phyloP scores from a whole-genome alignment of 2,888 invertebrate genomes.

The Vanessa cardui region DNA sequence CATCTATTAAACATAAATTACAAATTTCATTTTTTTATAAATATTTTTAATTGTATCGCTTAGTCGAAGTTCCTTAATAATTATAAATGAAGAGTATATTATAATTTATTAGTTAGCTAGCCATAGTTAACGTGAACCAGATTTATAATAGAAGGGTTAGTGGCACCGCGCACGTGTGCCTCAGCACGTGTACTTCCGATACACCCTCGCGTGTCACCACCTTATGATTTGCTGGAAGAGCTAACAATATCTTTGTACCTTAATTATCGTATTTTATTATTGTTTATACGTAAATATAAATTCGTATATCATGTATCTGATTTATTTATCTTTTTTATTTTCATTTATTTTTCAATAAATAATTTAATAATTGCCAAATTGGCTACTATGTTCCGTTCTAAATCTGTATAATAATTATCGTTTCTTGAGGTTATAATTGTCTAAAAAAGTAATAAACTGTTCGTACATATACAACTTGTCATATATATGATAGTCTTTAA shows the following conservation, averaged over 20 bases:
- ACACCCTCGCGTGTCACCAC: constrained; percentile 35
- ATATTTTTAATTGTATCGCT: neutral
- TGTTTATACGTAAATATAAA: no score
- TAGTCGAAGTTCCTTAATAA: neutral
- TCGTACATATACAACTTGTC: no score
- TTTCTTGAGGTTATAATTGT: no score
- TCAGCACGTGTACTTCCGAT: constrained; percentile 43
- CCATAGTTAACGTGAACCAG: constrained; percentile 31
- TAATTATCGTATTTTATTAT: neutral
- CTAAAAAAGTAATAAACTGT: no score
- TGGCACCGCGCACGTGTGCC: constrained; percentile 45
- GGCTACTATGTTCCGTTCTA: no score
- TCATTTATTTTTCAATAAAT: no score
- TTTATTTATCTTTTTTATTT: no score
- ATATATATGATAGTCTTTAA: no score
- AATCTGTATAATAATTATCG: no score
- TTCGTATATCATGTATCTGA: no score
- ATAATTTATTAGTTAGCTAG: neutral
- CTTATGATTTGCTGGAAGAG: constrained; percentile 29
- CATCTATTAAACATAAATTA: no score
- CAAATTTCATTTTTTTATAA: neutral
- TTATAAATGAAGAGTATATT: neutral
- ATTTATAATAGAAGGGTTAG: constrained; percentile 47
- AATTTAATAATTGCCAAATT: no score
- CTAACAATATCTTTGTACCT: neutral